Conservation (phyloP, 1,140 invertebrate genomes). For the Drosophila nigrodunni region DNA sequence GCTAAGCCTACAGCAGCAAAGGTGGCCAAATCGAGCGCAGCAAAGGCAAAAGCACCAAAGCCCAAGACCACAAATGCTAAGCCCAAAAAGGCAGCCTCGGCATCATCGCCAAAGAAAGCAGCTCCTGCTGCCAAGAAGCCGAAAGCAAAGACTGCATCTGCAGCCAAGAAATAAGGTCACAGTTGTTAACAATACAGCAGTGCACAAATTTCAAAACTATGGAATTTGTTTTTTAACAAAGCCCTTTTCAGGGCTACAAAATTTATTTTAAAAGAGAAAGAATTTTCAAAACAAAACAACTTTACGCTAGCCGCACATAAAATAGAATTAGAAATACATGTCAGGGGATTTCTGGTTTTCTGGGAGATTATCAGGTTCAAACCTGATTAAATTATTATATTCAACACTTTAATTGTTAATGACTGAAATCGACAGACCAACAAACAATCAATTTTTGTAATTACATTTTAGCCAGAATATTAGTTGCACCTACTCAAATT, state of each 20-base stretch:
- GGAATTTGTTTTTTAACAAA: slow-evolving; percentile 4
- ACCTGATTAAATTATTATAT: too few species aligned
- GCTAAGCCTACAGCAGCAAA: slow-evolving; percentile 30
- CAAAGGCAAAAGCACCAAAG: slow-evolving; percentile 36
- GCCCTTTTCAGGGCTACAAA: slow-evolving; percentile 16
- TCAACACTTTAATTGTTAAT: too few species aligned
- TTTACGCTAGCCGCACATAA: too few species aligned
- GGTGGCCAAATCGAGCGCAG: slow-evolving; percentile 24
- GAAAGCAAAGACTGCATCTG: slow-evolving; percentile 1
- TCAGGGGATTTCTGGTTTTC: too few species aligned
- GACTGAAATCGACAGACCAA: too few species aligned
- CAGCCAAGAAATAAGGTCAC: slow-evolving; percentile 7
- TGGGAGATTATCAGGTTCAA: too few species aligned
- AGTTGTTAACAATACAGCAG: not conserved
- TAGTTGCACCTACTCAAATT: too few species aligned
- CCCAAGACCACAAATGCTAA: slow-evolving; percentile 36
- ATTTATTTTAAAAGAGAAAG: not conserved
- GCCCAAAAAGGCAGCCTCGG: slow-evolving; percentile 1
- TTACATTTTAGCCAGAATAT: too few species aligned
- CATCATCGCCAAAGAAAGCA: slow-evolving; percentile 5
- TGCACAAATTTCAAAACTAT: slow-evolving; percentile 3
- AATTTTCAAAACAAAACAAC: not conserved
- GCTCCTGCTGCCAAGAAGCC: slow-evolving; percentile 15
- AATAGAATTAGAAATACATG: too few species aligned
- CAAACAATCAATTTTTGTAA: too few species aligned